These are phyloP conservation scores for Empis stercorea DNA, from an alignment of 2,888 invertebrate species.

Conservation along the genomic window DNA sequence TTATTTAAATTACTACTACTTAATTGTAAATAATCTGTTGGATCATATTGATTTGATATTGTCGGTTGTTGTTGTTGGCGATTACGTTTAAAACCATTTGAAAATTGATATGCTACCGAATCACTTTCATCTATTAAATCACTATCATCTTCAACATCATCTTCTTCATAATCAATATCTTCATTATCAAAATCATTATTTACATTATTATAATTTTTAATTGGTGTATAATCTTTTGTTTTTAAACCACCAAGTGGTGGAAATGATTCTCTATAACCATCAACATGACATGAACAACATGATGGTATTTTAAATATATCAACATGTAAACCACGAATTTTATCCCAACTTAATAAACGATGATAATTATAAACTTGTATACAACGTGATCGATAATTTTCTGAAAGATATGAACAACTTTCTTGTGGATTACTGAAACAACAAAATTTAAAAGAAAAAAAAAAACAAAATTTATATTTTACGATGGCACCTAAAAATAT, in stretches of 20 bases:
- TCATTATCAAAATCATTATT: conserved; percentile 27
- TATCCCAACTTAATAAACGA: conserved; percentile 68
- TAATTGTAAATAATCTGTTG: conserved; percentile 20
- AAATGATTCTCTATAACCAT: conserved; percentile 57
- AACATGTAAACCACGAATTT: conserved; percentile 64
- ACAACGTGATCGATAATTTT: conserved; percentile 67
- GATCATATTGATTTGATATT: conserved; percentile 15
- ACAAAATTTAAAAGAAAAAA: too few relatives aligned
- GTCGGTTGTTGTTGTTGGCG: conserved; percentile 1
- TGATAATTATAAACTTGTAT: conserved; percentile 76
- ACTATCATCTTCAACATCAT: conserved; percentile 24
- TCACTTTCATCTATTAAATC: conserved; percentile 17
- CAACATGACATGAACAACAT: conserved; percentile 70
- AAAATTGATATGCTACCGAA: conserved; percentile 16
- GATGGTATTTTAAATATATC: conserved; percentile 76
- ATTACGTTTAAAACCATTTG: conserved; percentile 16
- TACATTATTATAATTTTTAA: conserved; percentile 16
- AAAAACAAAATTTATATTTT: too few relatives aligned
- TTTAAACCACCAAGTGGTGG: conserved; percentile 38
- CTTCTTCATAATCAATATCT: conserved; percentile 20
- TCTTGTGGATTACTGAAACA: conserved; percentile 54
- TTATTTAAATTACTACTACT: conserved; percentile 22
- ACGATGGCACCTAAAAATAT: too few relatives aligned
- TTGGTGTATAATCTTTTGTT: conserved; percentile 23
- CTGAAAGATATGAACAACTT: conserved; percentile 64